Conservation (phyloP, 2,113 vertebrate species). For the Panthera tigris region DNA sequence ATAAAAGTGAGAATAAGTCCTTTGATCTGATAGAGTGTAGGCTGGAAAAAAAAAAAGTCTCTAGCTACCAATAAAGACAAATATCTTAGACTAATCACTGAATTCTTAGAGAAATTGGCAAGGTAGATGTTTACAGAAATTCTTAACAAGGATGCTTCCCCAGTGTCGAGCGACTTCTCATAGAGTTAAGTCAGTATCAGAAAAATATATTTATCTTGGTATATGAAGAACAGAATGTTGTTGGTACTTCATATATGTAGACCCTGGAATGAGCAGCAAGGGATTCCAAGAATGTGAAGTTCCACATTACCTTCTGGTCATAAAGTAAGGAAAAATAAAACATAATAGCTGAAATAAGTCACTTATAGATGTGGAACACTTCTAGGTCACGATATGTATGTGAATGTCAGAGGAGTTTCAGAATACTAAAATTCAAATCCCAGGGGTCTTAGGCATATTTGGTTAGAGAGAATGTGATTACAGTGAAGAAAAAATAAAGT, state of each 20-base stretch:
- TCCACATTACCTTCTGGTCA: not conserved
- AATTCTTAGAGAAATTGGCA: not conserved
- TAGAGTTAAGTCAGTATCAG: not conserved
- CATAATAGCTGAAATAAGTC: not conserved
- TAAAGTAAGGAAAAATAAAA: not conserved
- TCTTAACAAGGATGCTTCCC: not conserved
- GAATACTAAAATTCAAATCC: not conserved
- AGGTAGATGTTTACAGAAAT: not conserved
- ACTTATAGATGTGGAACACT: not conserved
- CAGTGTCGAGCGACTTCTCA: not conserved
- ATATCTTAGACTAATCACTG: not conserved
- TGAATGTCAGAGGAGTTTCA: not conserved
- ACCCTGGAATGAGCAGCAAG: not conserved
- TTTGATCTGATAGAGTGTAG: not conserved
- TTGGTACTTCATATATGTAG: not conserved
- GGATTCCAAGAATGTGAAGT: not conserved
- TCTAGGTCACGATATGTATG: not conserved
- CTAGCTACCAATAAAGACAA: not conserved
- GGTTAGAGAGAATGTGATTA: not conserved
- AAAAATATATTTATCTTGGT: not conserved
- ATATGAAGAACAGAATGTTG: not conserved
- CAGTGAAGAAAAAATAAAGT: not conserved
- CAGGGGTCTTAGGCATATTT: not conserved
- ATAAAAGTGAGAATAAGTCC: not conserved
- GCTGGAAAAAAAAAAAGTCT: not conserved